phyloP scores from a whole-genome alignment of 2,113 vertebrate species.

The Lonchura striata region DNA sequence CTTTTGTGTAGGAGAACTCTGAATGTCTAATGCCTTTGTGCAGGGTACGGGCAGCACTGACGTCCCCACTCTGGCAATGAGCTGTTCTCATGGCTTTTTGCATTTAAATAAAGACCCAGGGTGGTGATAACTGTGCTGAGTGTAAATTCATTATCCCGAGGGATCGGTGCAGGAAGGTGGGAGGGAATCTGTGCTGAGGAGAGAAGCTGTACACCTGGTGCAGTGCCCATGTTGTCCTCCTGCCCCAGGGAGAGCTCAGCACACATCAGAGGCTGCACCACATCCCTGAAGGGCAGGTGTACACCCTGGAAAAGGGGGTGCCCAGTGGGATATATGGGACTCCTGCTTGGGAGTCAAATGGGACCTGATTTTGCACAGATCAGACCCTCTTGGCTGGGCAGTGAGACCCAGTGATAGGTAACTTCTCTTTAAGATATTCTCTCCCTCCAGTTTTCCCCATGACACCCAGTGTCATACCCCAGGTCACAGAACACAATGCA shows the following conservation, averaged over 20 bases:
- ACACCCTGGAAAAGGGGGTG: not conserved
- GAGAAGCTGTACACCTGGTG: accelerated
- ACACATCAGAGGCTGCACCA: not conserved
- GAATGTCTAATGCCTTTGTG: not conserved
- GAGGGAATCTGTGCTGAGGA: not conserved
- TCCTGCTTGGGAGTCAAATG: not conserved
- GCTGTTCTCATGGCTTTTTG: not conserved
- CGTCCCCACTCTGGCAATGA: not conserved
- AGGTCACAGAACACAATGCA: not conserved
- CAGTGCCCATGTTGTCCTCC: accelerated
- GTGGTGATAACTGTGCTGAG: not conserved
- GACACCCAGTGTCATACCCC: not conserved
- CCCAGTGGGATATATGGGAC: not conserved
- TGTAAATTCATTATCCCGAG: not conserved
- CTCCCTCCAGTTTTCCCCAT: not conserved
- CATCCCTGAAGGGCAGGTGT: not conserved
- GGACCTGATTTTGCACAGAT: not conserved
- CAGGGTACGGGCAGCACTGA: not conserved
- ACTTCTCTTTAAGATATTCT: not conserved
- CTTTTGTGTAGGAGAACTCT: not conserved
- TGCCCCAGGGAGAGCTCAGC: not conserved
- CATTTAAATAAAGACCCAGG: not conserved
- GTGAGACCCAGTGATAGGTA: not conserved
- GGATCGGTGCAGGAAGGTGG: not conserved
- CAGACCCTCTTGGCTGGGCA: not conserved